phyloP scores from a whole-genome alignment of 2,113 vertebrate species.

The Ceuthmochares aereus region DNA sequence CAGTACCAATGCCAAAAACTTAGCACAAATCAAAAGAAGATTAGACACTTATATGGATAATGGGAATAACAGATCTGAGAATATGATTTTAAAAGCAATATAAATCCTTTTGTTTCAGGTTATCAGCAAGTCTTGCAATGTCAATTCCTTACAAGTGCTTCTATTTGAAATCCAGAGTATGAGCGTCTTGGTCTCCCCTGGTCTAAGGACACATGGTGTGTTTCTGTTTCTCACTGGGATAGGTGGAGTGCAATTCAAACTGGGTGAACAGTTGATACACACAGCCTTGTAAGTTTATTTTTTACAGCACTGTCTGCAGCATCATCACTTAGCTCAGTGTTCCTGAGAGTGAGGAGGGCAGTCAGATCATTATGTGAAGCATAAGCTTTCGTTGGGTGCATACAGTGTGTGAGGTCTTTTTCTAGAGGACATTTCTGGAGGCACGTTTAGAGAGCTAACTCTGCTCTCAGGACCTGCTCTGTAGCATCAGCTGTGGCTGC shows the following conservation, averaged over 20 bases:
- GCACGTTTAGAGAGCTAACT: neutral
- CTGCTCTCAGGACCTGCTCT: neutral
- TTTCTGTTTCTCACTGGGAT: neutral
- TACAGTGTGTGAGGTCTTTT: neutral
- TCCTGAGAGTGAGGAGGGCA: neutral
- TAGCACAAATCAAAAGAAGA: conserved; percentile 19
- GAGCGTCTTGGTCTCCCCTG: fast-evolving
- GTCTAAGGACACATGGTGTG: neutral
- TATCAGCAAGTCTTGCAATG: neutral
- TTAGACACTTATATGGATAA: conserved; percentile 44
- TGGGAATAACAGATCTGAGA: neutral
- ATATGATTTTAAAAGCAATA: neutral
- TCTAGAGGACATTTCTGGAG: neutral
- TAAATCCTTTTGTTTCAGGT: conserved; percentile 14
- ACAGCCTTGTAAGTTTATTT: neutral
- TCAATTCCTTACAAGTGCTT: neutral
- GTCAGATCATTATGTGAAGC: neutral
- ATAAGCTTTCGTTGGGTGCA: neutral
- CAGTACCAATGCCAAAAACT: neutral
- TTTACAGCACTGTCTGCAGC: neutral
- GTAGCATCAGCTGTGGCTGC: neutral
- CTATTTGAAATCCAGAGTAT: neutral
- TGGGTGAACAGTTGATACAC: neutral
- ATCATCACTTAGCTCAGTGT: neutral
- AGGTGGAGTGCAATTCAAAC: neutral